Conservation (phyloP, 2,113 vertebrate genomes). For the Nothocercus nigrocapillus region DNA sequence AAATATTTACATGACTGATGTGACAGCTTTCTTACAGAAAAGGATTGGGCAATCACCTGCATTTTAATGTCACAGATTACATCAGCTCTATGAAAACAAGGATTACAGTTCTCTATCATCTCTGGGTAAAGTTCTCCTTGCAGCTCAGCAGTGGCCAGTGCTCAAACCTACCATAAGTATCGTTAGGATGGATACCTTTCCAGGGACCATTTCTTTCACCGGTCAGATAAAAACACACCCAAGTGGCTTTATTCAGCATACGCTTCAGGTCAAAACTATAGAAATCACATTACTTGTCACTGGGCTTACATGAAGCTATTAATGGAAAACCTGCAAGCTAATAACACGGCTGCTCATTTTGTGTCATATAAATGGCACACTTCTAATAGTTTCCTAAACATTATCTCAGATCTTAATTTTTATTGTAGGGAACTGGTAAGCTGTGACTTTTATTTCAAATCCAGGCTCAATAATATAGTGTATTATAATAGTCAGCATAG, state of each 20-base stretch:
- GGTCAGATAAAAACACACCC: neutral
- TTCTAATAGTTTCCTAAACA: neutral
- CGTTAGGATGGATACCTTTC: neutral
- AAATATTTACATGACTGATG: neutral
- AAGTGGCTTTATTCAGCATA: neutral
- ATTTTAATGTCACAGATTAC: neutral
- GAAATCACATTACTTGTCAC: neutral
- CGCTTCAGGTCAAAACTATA: neutral
- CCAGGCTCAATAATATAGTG: neutral
- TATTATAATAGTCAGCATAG: neutral
- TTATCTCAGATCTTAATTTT: constrained; percentile 14
- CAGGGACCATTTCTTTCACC: neutral
- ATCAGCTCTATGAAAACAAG: neutral
- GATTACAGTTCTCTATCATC: neutral
- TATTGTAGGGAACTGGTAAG: neutral
- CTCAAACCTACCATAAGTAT: neutral
- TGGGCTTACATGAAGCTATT: neutral
- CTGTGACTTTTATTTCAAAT: neutral
- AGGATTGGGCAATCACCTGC: neutral
- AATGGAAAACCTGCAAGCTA: neutral
- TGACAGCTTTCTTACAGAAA: neutral
- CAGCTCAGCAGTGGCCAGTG: neutral
- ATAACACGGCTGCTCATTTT: neutral
- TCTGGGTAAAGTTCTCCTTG: neutral
- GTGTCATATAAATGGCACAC: neutral